Evolutionary conservation across 2,888 invertebrate genomes (phyloP), one percentile per base, ranked within the genome.

Genomic region (Cataglyphis livida): DNA sequence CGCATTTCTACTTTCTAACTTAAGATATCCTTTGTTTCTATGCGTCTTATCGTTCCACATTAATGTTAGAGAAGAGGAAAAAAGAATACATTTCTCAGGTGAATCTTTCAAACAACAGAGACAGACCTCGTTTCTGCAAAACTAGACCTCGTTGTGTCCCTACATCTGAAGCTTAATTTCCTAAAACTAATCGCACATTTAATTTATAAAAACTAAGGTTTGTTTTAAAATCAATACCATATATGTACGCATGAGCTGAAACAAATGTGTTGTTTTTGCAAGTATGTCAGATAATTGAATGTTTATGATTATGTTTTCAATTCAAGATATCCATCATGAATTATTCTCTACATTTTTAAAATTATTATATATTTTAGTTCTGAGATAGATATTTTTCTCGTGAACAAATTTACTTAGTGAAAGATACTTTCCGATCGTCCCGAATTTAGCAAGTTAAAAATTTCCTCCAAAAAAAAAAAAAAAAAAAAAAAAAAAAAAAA

Each of bases 1-100:
- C 41, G n/a, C 41, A 41, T 57, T 78, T 78, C 78, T 66, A 68
- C 78, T 78, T 78, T 78, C 78, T 78, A 78, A 44, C 68, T 65
- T n/a, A 28, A 76, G 3, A 15, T 78, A 68, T 18, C 18, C 41
- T 78, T 78, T 66, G 66, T 78, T 68, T 78, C 68, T 25, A 25
- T 35, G 38, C 12, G 28, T 54, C 65, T 75, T 51, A 76, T 65
- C 51, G 51, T 64, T 48, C 38, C 6, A 68, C 32, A 59, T 32
- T 57, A 59, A 68, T 68, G 41, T 21, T 68, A 25, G 66, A 68
- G n/a, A 68, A 66, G 41, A 78, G 41, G 57, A 38, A 78, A 78
- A 68, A 59, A 78, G 18, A 59, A 59, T 44, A 32, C 66, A n/a
- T 59, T 78, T 76, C 66, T 57, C 57, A 41, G 44, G 41, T 15